These are phyloP conservation scores for Paedocypris sp. DNA, from an alignment of 2,113 vertebrate genomes.

Conservation along the genomic window DNA sequence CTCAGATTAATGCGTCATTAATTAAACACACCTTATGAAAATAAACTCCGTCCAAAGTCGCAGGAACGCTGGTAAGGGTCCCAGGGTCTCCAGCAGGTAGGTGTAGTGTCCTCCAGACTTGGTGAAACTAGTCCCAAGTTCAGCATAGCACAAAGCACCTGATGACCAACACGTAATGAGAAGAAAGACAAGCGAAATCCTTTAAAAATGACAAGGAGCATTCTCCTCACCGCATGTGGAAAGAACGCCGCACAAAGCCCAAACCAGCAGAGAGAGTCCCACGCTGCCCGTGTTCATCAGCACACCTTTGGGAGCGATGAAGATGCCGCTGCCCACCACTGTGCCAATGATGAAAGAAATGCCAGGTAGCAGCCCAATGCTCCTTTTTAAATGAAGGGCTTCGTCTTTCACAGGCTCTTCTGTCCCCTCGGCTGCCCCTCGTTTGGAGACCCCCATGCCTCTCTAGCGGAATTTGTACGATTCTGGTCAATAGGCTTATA, in stretches of 20 bases:
- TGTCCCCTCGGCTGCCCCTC: background rate
- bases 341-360: constrained; percentile 68
- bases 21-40: constrained; percentile 65
- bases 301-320: constrained; percentile 80
- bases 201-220: background rate
- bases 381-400: constrained; percentile 57
- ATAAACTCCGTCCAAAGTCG: constrained; percentile 76
- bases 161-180: background rate
- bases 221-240: constrained; percentile 68
- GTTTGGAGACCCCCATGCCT: constrained; percentile 25
- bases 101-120: constrained; percentile 82
- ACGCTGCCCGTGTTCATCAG: constrained; percentile 72
- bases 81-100: constrained; percentile 75
- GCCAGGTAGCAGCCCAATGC: constrained; percentile 65
- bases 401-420: constrained; percentile 31
- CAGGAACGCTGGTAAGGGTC: constrained; percentile 73
- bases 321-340: constrained; percentile 82
- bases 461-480: background rate
- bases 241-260: constrained; percentile 69
- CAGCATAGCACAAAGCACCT: constrained; percentile 80
- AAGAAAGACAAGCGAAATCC: no score
- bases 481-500: no score
- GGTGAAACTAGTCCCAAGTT: constrained; percentile 75
- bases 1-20: no score
- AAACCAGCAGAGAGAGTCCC: constrained; percentile 73